These are phyloP conservation scores for Lacanobia oleracea DNA, from an alignment of 2,888 invertebrate genomes.

Conservation along the genomic window DNA sequence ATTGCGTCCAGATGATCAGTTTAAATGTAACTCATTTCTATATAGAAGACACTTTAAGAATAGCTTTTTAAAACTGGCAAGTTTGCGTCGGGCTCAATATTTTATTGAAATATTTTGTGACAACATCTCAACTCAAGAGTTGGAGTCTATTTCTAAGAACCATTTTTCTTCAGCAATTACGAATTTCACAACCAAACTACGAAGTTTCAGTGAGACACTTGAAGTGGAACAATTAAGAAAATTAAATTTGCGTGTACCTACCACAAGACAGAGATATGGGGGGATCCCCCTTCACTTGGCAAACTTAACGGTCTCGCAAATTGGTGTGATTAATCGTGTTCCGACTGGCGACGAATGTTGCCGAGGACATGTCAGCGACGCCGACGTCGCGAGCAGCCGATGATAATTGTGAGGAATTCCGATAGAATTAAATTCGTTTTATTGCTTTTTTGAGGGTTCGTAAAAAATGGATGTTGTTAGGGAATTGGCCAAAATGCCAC, in stretches of 20 bases:
- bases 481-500: background rate
- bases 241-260: slow-evolving; percentile 52
- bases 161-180: slow-evolving; percentile 29
- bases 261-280: slow-evolving; percentile 25
- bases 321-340: slow-evolving; percentile 67
- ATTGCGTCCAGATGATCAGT: too few species aligned
- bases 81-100: background rate
- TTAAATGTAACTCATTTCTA: too few species aligned
- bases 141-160: background rate
- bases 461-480: background rate
- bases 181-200: slow-evolving; percentile 10
- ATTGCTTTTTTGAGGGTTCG: slow-evolving; percentile 18
- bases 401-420: slow-evolving; percentile 22
- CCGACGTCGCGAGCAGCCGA: slow-evolving; percentile 18
- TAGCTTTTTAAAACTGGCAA: background rate
- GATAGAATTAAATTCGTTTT: slow-evolving; percentile 17
- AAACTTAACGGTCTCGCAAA: slow-evolving; percentile 59
- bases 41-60: background rate
- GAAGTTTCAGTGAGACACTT: slow-evolving; percentile 29
- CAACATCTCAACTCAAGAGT: background rate
- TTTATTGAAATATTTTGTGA: background rate
- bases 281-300: slow-evolving; percentile 11
- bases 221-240: slow-evolving; percentile 48
- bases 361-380: slow-evolving; percentile 33
- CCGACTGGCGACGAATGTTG: slow-evolving; percentile 42